Conservation (phyloP, 2,888 invertebrate species). For the Melinopterus prodromus region DNA sequence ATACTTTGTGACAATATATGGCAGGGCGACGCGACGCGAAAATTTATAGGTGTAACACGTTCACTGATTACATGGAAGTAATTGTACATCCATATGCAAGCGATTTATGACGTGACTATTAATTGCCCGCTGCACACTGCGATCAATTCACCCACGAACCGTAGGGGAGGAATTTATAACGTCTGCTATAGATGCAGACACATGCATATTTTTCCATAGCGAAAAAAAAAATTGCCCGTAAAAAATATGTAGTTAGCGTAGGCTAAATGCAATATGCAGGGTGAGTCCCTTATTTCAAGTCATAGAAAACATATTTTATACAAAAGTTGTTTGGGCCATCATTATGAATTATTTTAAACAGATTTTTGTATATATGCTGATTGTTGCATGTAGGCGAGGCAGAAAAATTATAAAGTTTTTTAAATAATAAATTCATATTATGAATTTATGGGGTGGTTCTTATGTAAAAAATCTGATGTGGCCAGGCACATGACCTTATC, state of each 20-base stretch:
- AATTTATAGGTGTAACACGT: slow-evolving; percentile 27
- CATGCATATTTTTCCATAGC: not conserved
- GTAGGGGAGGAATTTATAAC: not conserved
- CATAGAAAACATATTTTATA: no score
- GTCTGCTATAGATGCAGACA: not conserved
- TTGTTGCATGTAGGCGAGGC: no score
- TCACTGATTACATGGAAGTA: slow-evolving; percentile 29
- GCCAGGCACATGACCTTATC: no score
- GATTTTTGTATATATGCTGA: no score
- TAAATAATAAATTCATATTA: no score
- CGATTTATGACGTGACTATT: slow-evolving; percentile 31
- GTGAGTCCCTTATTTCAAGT: no score
- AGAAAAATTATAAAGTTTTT: no score
- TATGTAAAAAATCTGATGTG: no score
- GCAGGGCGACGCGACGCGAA: slow-evolving; percentile 6
- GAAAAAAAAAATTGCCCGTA: not conserved
- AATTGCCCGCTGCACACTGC: not conserved
- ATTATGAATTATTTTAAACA: no score
- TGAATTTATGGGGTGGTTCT: no score
- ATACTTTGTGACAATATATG: slow-evolving; percentile 4
- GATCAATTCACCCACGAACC: not conserved
- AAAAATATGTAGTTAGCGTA: not conserved
- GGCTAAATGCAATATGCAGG: no score
- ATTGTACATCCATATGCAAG: slow-evolving; percentile 31
- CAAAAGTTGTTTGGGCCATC: no score